A percentile compares a stretch with the other conserved stretches of the same genome.
Evolutionary conservation across 2,888 invertebrate species (phyloP).

Genomic region (Melanostoma scalare): DNA sequence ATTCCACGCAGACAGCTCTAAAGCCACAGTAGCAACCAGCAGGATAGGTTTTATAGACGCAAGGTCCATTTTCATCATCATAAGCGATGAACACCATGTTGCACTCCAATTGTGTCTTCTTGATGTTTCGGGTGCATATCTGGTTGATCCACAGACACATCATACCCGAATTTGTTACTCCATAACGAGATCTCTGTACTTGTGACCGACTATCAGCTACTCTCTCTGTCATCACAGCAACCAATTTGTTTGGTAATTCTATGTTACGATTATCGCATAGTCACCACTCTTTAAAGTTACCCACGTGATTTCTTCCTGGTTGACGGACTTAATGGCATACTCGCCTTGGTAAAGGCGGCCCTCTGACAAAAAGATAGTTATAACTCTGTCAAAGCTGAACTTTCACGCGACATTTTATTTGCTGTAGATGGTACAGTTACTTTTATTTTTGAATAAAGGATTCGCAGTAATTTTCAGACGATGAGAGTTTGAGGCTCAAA

Average conservation of each 20-base stretch:
- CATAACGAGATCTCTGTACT: conserved; percentile 97
- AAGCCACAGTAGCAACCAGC: conserved; percentile 99
- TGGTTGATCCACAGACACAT: conserved; percentile 97
- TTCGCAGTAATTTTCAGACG: conserved; percentile 25
- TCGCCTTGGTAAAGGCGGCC: conserved; percentile 99
- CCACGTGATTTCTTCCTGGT: conserved; percentile 98
- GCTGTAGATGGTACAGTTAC: not conserved
- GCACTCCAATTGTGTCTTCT: conserved; percentile 98
- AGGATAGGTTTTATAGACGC: conserved; percentile 98
- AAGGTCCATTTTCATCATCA: conserved; percentile 93
- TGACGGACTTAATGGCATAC: conserved; percentile 99
- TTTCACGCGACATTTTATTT: conserved; percentile 94
- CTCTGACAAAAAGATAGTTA: conserved; percentile 99
- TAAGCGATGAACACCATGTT: conserved; percentile 96
- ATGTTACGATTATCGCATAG: conserved; percentile 97
- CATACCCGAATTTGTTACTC: conserved; percentile 97
- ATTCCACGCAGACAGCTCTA: conserved; percentile 96
- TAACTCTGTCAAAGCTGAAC: conserved; percentile 99
- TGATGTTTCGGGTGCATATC: conserved; percentile 99
- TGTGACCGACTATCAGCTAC: conserved; percentile 98
- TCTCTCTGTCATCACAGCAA: conserved; percentile 98
- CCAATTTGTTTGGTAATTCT: conserved; percentile 94
- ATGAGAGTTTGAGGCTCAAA: conserved; percentile 36
- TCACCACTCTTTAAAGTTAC: conserved; percentile 96
- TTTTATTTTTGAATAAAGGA: not conserved